Evolutionary conservation across 2,113 vertebrate genomes (phyloP).

Genomic region (Morphnarchus princeps): DNA sequence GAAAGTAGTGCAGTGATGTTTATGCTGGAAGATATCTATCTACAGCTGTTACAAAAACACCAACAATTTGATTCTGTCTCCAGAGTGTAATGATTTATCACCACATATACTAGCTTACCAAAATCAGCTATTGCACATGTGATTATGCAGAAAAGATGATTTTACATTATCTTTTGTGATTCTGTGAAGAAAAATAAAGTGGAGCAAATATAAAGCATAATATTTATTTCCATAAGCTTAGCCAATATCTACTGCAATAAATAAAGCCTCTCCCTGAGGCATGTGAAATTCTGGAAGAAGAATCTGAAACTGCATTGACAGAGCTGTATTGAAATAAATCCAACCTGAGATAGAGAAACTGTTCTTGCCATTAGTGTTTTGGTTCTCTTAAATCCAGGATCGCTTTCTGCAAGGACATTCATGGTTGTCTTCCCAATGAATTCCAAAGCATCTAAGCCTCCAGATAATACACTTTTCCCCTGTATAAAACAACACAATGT

Average conservation of each 20-base stretch:
- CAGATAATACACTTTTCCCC: slow-evolving; percentile 93
- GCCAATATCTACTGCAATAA: not conserved
- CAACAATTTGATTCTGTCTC: not conserved
- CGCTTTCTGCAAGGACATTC: slow-evolving; percentile 94
- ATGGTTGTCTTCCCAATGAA: slow-evolving; percentile 99
- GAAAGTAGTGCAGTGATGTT: not conserved
- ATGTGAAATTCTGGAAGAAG: not conserved
- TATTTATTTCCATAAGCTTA: not conserved
- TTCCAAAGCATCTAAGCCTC: slow-evolving; percentile 95
- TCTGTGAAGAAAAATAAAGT: not conserved
- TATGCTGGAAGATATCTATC: not conserved
- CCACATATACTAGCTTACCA: not conserved
- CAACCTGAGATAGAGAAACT: slow-evolving; percentile 91
- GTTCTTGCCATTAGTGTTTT: slow-evolving; percentile 96
- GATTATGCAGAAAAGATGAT: not conserved
- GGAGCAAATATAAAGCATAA: not conserved
- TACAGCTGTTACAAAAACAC: not conserved
- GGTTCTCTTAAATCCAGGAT: slow-evolving; percentile 95
- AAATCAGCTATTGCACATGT: not conserved
- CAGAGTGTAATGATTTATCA: not conserved
- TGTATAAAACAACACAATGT: slow-evolving; percentile 44
- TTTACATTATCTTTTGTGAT: not conserved
- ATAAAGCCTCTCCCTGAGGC: not conserved
- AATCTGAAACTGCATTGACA: not conserved
- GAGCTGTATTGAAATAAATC: not conserved